phyloP scores from a whole-genome alignment of 1,140 invertebrate genomes.

The Liolophura sinensis region DNA sequence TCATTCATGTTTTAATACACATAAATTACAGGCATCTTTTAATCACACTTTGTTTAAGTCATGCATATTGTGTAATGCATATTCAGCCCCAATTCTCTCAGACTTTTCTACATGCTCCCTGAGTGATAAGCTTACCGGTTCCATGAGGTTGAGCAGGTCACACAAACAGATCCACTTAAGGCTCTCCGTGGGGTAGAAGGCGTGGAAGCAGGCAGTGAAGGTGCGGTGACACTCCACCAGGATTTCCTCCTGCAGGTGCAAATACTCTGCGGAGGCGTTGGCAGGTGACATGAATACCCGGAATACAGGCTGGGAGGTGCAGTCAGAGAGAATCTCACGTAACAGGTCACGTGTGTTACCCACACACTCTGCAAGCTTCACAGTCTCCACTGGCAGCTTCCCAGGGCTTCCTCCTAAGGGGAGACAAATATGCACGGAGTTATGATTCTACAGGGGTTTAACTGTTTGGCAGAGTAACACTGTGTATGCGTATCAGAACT shows the following conservation, averaged over 20 bases:
- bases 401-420: conserved; percentile 4
- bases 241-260: conserved; percentile 62
- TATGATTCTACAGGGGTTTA: no score
- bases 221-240: conserved; percentile 88
- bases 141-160: conserved; percentile 76
- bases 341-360: conserved; percentile 82
- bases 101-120: neutral
- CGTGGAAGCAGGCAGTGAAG: conserved; percentile 90
- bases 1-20: no score
- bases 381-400: conserved; percentile 47
- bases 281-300: conserved; percentile 38
- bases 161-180: conserved; percentile 92
- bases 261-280: conserved; percentile 21
- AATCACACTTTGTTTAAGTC: neutral
- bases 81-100: neutral
- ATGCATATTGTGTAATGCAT: conserved; percentile 1
- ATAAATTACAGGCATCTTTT: neutral
- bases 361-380: conserved; percentile 77
- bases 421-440: neutral
- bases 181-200: conserved; percentile 91
- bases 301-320: conserved; percentile 34
- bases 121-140: conserved; percentile 66
- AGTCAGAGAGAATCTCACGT: conserved; percentile 80
- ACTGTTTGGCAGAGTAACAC: no score
- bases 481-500: no score